Percentiles rank a stretch among this genome's conserved stretches.
Evolutionary conservation across 2,888 invertebrate genomes (phyloP).

Genomic region (Clusia tigrina): DNA sequence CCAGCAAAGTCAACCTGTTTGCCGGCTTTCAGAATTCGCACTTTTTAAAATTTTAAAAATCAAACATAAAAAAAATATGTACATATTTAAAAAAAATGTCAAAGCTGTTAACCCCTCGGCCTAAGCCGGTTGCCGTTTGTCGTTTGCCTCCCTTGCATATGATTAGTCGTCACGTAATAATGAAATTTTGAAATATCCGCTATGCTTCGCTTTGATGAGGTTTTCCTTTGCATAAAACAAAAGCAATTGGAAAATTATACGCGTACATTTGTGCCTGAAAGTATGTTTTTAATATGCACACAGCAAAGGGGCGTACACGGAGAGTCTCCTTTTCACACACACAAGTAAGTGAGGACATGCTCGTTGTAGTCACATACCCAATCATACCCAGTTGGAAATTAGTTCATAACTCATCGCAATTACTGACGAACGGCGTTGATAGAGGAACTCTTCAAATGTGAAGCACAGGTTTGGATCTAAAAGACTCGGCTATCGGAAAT

Average conservation of each 20-base stretch:
- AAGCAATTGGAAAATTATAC: slow-evolving; percentile 64
- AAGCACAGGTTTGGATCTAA: no score
- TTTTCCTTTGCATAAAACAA: slow-evolving; percentile 43
- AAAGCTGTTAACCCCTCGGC: slow-evolving; percentile 21
- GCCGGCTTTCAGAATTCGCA: slow-evolving; percentile 39
- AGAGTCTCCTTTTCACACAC: no score
- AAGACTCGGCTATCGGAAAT: no score
- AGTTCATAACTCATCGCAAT: no score
- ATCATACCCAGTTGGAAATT: no score
- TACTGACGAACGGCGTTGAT: no score
- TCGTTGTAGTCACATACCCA: no score
- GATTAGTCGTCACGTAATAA: slow-evolving; percentile 63
- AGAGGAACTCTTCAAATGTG: no score
- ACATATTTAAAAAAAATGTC: neutral
- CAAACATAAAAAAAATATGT: neutral
- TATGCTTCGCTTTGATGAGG: slow-evolving; percentile 34
- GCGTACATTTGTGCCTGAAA: slow-evolving; percentile 56
- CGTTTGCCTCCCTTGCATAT: slow-evolving; percentile 38
- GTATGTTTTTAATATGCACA: slow-evolving; percentile 51
- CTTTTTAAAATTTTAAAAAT: slow-evolving; percentile 1
- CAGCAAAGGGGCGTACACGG: slow-evolving; percentile 13
- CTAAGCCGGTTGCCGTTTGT: slow-evolving; percentile 1
- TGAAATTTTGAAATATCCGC: slow-evolving; percentile 61
- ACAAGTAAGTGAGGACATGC: no score
- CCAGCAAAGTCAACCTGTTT: slow-evolving; percentile 57